Base-by-base conservation (phyloP, 2,888 invertebrate species). In the Zeuzera pyrina region DNA sequence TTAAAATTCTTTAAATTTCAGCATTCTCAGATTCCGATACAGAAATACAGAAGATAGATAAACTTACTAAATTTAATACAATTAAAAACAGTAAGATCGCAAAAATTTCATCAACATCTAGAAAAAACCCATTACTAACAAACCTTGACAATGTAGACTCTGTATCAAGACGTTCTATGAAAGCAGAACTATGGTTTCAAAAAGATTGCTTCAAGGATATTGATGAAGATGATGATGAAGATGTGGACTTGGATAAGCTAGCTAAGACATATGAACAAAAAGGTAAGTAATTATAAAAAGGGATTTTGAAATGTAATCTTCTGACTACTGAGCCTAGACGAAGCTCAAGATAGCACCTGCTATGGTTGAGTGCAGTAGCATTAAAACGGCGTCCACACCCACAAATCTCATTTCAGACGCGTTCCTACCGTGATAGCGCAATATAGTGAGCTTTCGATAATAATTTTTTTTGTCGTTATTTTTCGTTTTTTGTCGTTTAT, bases 111-210 rank as follows among this genome's bases (percentile, higher is more conserved):
- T 43, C 44, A 33, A 66, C 73, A 29, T 70, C 74, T 8, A 79
- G 79, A 42, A 59, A 74, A 34, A 88, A 91, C 77, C 94, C 95
- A 0, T 68, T 95, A 0, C 84, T 95, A 15, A 93, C 91, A 5
- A 93, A 94, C 52, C 77, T 94, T 25, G 94, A 95, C 60, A 85
- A 88, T 35, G 86, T 91, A 2, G 90, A 91, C 42, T 91, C 90
- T 40, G 87, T 89, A 31, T 87, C 90, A 3, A 91, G 89, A 48
- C 86, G 90, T 11, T 85, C 89, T 10, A 89, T 90, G 49, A 93
- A 93, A 61, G 94, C 94, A 0, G 89, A 94, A 49, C 72, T 94
- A 16, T 95, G 95, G 94, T 94, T 94, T 68, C 90, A 94, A 55
- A 91, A 94, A 56, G 94, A 94, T 41, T 87, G 87, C 45, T 92